A percentile compares a stretch with the other conserved stretches of the same genome.
Evolutionary conservation across 2,888 invertebrate species (phyloP).

Genomic region (Drosophila kuntzei): DNA sequence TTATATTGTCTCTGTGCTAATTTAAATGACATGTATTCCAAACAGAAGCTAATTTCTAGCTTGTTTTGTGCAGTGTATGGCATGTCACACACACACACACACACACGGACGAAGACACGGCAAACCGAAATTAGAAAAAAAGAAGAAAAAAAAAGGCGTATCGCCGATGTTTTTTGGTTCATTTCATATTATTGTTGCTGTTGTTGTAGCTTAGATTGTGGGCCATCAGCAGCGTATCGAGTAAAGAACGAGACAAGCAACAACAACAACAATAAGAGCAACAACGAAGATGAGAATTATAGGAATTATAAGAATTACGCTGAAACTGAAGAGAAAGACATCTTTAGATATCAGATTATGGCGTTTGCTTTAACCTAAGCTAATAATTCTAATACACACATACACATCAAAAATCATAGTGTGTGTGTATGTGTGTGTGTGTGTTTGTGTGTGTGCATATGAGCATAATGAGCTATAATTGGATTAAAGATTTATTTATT

Average conservation of each 20-base stretch:
- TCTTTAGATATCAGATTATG: constrained; percentile 77
- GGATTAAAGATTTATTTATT: constrained; percentile 82
- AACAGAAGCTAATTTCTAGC: not conserved
- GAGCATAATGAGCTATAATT: constrained; percentile 82
- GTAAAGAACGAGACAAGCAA: constrained; percentile 3
- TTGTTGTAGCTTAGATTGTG: constrained; percentile 52
- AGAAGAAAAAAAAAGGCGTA: constrained; percentile 63
- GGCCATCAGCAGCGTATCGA: constrained; percentile 41
- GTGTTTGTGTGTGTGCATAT: constrained; percentile 70
- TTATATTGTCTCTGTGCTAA: not conserved
- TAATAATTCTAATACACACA: constrained; percentile 64
- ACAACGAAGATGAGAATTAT: constrained; percentile 55
- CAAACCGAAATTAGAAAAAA: constrained; percentile 57
- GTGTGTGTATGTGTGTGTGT: constrained; percentile 16
- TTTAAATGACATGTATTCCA: not conserved
- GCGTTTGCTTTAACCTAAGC: constrained; percentile 67
- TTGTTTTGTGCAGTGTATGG: constrained; percentile 47
- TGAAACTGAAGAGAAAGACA: constrained; percentile 65
- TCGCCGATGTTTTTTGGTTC: constrained; percentile 28
- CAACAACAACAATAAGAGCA: constrained; percentile 23
- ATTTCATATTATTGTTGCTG: constrained; percentile 25
- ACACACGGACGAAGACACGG: constrained; percentile 25
- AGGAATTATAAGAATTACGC: constrained; percentile 77
- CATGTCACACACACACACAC: constrained; percentile 4
- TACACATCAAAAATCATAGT: not conserved